These are phyloP conservation scores for Baccha elongata DNA, from an alignment of 2,888 invertebrate genomes.

Conservation along the genomic window DNA sequence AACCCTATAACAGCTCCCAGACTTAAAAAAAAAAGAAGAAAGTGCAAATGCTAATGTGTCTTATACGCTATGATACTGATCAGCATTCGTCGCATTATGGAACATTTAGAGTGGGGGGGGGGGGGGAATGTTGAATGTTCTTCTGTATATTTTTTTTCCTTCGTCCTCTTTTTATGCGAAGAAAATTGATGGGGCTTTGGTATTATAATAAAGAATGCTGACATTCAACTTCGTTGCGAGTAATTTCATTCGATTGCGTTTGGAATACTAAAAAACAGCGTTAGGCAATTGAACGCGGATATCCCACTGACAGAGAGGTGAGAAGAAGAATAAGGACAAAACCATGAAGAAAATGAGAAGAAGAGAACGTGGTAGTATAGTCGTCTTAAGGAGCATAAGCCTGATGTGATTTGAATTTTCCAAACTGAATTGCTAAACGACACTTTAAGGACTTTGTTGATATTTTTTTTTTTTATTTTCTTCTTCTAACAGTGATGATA, in stretches of 20 bases:
- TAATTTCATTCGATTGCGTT: slow-evolving; percentile 73
- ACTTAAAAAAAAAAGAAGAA: neutral
- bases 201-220: slow-evolving; percentile 63
- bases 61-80: slow-evolving; percentile 60
- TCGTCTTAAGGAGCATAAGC: slow-evolving; percentile 22
- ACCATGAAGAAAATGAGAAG: neutral
- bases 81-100: slow-evolving; percentile 29
- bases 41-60: slow-evolving; percentile 70
- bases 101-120: too few relatives aligned
- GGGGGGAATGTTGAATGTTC: too few relatives aligned
- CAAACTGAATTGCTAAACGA: slow-evolving; percentile 72
- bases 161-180: slow-evolving; percentile 27
- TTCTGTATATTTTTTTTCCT: neutral
- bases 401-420: slow-evolving; percentile 70
- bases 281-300: slow-evolving; percentile 51
- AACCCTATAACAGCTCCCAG: neutral
- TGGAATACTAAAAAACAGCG: slow-evolving; percentile 72
- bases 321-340: slow-evolving; percentile 13
- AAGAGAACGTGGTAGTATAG: too few relatives aligned
- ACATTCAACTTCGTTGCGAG: slow-evolving; percentile 72
- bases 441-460: slow-evolving; percentile 60
- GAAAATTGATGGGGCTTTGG: slow-evolving; percentile 60
- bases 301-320: slow-evolving; percentile 23
- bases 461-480: neutral
- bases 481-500: neutral